Percentiles rank a stretch among this genome's conserved stretches.
phyloP scores from a whole-genome alignment of 2,797 vertebrate genomes.

The Takifugu rubripes region DNA sequence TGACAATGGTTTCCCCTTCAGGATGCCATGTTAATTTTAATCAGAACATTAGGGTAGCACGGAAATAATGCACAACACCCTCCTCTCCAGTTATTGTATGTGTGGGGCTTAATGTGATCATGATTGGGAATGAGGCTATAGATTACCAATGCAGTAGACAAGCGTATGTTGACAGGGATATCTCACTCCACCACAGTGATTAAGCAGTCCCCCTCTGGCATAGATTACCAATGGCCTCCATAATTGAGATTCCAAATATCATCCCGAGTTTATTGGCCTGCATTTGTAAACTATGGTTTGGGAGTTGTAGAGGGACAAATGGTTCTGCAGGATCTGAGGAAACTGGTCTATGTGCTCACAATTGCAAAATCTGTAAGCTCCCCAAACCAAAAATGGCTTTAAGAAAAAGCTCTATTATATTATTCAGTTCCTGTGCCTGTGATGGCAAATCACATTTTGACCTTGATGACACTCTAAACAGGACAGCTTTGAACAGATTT shows the following conservation, averaged over 20 bases:
- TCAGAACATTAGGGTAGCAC: slow-evolving; percentile 47
- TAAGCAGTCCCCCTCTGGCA: slow-evolving; percentile 57
- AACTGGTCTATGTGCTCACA: too few relatives aligned
- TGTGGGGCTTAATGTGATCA: slow-evolving; percentile 45
- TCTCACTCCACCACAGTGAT: slow-evolving; percentile 48
- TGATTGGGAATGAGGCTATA: slow-evolving; percentile 48
- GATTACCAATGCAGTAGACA: slow-evolving; percentile 47
- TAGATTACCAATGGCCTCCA: slow-evolving; percentile 56
- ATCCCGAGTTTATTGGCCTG: slow-evolving; percentile 42
- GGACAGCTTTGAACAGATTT: too few relatives aligned
- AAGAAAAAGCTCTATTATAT: too few relatives aligned
- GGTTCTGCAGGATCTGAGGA: slow-evolving; percentile 15
- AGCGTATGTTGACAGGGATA: slow-evolving; percentile 57
- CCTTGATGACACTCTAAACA: too few relatives aligned
- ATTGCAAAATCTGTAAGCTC: too few relatives aligned
- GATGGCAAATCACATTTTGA: too few relatives aligned
- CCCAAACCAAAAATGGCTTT: too few relatives aligned
- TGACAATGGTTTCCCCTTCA: slow-evolving; percentile 31
- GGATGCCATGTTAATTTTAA: slow-evolving; percentile 56
- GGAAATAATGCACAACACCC: slow-evolving; percentile 36
- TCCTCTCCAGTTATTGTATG: slow-evolving; percentile 32
- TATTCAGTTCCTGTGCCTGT: too few relatives aligned
- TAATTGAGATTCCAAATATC: slow-evolving; percentile 61
- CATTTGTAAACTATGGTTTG: slow-evolving; percentile 26
- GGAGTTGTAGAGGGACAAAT: slow-evolving; percentile 13